Base-by-base conservation (phyloP, 2,888 invertebrate species). In the Atrina japonica region DNA sequence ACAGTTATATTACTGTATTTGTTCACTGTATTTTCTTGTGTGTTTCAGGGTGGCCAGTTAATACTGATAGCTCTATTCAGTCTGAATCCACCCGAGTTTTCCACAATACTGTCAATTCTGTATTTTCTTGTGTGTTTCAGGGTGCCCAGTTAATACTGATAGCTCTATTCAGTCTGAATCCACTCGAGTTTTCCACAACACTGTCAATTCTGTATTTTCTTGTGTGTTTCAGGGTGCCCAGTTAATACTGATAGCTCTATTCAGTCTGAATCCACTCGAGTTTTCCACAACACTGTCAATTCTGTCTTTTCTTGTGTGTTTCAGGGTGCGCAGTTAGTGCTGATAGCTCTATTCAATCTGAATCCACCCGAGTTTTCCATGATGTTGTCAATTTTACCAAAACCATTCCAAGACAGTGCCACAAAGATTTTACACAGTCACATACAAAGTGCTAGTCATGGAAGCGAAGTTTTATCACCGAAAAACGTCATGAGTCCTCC, bases 311-410 rank as follows among this genome's bases (percentile, higher is more conserved):
- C 11, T 35, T 5, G 5, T 7, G 49, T 50, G 29, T 83, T 86
- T 30, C 82, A 91, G 90, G 88, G 94, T 1, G 91, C 93, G 27
- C 93, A 94, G 91, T 93, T 88, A 89, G 94, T 92, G 81, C 92
- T 98, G 60, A 94, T 96, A 64, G 94, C 95, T 6, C 92, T 98
- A 65, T 98, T 97, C 92, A 96, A 97, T 92, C 94, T 96, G 79
- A 97, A 97, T 91, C 95, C 97, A 0, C 94, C 96, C 40, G 94
- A 97, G 92, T 95, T 97, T 91, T 96, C 96, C 45, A 93, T 95
- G 88, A 92, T 97, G 78, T 81, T 92, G 56, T 88, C 90, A 55
- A 89, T 86, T 45, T 85, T 92, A 53, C 91, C 92, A 2, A 91
- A 91, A 83, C 82, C 88, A 83, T 90, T 90, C 88, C 78, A 91